Evolutionary conservation across 2,797 vertebrate genomes (phyloP).

Genomic region (Okamejei kenojei): DNA sequence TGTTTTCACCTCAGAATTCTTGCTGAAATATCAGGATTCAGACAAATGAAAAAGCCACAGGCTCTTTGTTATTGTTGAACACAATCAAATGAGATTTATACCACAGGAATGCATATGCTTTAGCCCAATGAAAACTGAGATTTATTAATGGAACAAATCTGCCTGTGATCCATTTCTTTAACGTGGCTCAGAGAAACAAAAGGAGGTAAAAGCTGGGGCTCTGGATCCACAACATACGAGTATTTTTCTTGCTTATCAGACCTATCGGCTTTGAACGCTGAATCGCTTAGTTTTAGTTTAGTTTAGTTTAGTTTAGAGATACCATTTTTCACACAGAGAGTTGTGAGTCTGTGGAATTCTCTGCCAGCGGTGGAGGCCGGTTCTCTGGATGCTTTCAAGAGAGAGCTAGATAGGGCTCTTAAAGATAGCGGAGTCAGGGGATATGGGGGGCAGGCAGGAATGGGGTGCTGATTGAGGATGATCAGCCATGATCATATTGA

Average conservation of each 20-base stretch:
- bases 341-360: too few relatives aligned
- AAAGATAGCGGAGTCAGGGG: too few relatives aligned
- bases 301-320: too few relatives aligned
- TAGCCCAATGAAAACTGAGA: neutral
- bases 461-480: too few relatives aligned
- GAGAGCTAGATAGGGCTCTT: too few relatives aligned
- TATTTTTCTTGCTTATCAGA: neutral
- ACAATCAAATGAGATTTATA: neutral
- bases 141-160: slow-evolving; percentile 20
- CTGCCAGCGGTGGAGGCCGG: too few relatives aligned
- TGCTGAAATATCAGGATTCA: neutral
- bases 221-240: neutral
- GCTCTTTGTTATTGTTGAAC: neutral
- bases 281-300: neutral
- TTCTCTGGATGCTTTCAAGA: too few relatives aligned
- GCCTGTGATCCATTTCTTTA: neutral
- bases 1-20: neutral
- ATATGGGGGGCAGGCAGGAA: too few relatives aligned
- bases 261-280: neutral
- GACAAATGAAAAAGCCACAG: neutral
- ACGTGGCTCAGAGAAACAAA: neutral
- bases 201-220: neutral
- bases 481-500: too few relatives aligned
- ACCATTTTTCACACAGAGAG: too few relatives aligned
- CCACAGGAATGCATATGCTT: neutral